Base-by-base conservation (phyloP, 2,888 invertebrate species). In the Drosophila mulleri region DNA sequence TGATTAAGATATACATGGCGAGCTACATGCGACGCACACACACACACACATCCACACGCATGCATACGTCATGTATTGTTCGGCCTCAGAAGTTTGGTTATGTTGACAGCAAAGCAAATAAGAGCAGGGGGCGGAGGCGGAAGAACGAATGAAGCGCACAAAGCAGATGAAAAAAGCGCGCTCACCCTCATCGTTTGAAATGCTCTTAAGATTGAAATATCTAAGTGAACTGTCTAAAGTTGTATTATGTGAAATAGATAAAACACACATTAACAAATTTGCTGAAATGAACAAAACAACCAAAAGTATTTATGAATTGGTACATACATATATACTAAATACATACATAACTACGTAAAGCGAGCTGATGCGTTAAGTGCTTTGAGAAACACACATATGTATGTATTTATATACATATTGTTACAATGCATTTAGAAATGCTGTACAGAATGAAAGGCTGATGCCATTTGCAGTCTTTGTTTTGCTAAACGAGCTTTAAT, bases 71-170 rank as follows among this genome's bases (percentile, higher is more conserved):
- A 80, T 82, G 82, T 85, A 82, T 72, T 75, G 68, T 62, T 54
- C 54, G 57, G 61, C 64, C 67, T 57, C 18, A 75, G 69, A 82
- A 82, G 82, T 82, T 63, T 63, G 82, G 82, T 82, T 82, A 82
- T 78, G 78, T 75, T 78, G 32, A 68, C 71, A 80, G 65, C 58
- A 45, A 12, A 50, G 56, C 52, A 63, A 69, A 47, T 16, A 37
- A 16, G 9, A 23, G 37, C 23, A 47, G 52, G 42, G 78, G 78
- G 58, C 42, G 71, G 60, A 59, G 71, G 58, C 53, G 44, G 54
- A 67, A 70, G 48, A 32, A 64, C 80, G 75, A 82, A 82, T 62
- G 75, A 72, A 66, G 45, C 42, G 71, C 68, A 71, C 67, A 82
- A 84, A 77, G 58, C 61, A 57, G 47, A 70, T 11, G 14, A 29